A percentile compares a stretch with the other conserved stretches of the same genome.
Conservation (phyloP, 2,888 invertebrate species). For the Sinohyriopsis cumingii region DNA sequence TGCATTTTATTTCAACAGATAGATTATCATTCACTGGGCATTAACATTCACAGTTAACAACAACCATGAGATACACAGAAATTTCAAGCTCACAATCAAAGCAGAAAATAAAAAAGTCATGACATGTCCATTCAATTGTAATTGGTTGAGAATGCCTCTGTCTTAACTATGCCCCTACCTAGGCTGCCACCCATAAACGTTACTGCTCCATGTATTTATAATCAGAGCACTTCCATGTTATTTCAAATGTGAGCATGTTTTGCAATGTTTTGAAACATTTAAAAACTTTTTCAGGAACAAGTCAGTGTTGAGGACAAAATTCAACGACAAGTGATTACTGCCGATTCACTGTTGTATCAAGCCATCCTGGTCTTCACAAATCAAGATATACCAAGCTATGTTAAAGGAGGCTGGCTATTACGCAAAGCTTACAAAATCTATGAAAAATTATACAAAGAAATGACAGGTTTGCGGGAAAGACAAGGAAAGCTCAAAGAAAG, state of each 20-base stretch:
- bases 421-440: conserved; percentile 82
- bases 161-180: no score
- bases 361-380: conserved; percentile 80
- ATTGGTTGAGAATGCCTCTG: no score
- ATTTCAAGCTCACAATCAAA: no score
- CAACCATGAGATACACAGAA: no score
- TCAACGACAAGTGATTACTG: conserved; percentile 80
- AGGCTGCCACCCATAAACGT: no score
- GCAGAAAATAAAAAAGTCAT: no score
- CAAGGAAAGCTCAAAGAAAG: conserved; percentile 27
- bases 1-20: no score
- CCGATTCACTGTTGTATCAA: conserved; percentile 79
- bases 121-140: no score
- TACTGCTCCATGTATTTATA: no score
- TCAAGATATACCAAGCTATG: conserved; percentile 78
- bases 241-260: conserved; percentile 5
- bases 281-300: conserved; percentile 17
- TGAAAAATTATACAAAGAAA: conserved; percentile 78
- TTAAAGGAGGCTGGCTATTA: conserved; percentile 79
- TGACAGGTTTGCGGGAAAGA: conserved; percentile 75
- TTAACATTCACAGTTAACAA: no score
- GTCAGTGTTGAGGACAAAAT: conserved; percentile 73
- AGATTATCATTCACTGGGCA: no score
- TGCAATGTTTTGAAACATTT: no score
- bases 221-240: neutral